These are phyloP conservation scores for Aphidius colemani DNA, from an alignment of 2,888 invertebrate species.

Conservation along the genomic window DNA sequence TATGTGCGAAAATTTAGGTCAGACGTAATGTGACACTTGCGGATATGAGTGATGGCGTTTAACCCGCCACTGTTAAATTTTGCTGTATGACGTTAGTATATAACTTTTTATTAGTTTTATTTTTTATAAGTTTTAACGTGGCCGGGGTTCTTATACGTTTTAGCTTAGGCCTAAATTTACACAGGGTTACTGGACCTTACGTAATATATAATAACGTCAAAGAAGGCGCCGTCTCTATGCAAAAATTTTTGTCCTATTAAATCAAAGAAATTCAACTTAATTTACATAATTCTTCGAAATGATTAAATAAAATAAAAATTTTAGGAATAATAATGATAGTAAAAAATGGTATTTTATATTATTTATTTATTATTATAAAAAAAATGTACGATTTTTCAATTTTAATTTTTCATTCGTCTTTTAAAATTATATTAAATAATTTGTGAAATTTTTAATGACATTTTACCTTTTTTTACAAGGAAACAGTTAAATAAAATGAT, in stretches of 20 bases:
- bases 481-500: no score
- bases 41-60: constrained; percentile 34
- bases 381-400: no score
- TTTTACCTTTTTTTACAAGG: no score
- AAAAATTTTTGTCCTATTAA: no score
- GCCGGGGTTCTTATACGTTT: constrained; percentile 25
- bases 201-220: constrained; percentile 42
- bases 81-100: constrained; percentile 23
- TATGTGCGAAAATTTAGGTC: constrained; percentile 23
- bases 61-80: constrained; percentile 16
- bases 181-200: constrained; percentile 53
- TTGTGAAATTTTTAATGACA: no score
- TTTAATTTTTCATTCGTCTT: no score
- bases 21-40: constrained; percentile 34
- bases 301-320: neutral
- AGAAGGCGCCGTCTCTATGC: constrained; percentile 34
- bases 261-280: neutral
- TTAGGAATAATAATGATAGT: no score
- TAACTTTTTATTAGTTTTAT: constrained; percentile 10
- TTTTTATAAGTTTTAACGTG: neutral
- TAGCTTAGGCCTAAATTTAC: constrained; percentile 47
- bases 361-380: no score
- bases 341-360: no score
- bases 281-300: neutral
- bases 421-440: no score